phyloP scores from a whole-genome alignment of 2,797 vertebrate genomes.

The Scolopax bukidnonensis region DNA sequence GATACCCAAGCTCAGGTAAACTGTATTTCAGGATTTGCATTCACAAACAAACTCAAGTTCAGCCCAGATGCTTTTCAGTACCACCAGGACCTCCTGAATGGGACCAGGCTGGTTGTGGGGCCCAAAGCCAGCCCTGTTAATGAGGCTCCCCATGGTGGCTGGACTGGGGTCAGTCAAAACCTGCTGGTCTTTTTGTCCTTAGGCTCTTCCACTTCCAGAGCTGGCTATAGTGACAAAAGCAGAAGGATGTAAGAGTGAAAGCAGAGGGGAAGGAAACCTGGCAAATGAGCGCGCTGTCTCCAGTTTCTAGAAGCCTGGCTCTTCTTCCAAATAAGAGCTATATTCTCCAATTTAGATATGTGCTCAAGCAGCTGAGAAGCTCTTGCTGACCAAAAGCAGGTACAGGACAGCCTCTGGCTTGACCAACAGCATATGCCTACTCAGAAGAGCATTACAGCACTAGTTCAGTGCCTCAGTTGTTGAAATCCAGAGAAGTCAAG shows the following conservation, averaged over 20 bases:
- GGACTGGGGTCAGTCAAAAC: background rate
- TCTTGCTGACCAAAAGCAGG: background rate
- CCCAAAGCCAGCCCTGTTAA: background rate
- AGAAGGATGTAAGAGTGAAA: background rate
- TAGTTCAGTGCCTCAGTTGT: background rate
- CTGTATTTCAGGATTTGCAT: background rate
- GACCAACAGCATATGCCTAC: background rate
- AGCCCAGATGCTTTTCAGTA: background rate
- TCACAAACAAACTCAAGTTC: background rate
- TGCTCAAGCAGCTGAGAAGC: background rate
- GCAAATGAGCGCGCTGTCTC: background rate
- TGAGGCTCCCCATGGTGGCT: rapidly evolving
- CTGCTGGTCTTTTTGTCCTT: background rate
- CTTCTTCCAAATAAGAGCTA: background rate
- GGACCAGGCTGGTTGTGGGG: background rate
- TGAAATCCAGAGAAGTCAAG: background rate
- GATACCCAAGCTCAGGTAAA: background rate
- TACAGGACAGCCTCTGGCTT: background rate
- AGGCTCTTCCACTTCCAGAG: background rate
- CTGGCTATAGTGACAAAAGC: background rate
- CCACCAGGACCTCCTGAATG: background rate
- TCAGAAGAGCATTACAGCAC: background rate
- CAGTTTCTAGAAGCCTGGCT: background rate
- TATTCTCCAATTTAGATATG: background rate
- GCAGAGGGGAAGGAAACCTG: background rate